Base-by-base conservation (phyloP, 2,797 vertebrate genomes). In the Onychomys torridus region DNA sequence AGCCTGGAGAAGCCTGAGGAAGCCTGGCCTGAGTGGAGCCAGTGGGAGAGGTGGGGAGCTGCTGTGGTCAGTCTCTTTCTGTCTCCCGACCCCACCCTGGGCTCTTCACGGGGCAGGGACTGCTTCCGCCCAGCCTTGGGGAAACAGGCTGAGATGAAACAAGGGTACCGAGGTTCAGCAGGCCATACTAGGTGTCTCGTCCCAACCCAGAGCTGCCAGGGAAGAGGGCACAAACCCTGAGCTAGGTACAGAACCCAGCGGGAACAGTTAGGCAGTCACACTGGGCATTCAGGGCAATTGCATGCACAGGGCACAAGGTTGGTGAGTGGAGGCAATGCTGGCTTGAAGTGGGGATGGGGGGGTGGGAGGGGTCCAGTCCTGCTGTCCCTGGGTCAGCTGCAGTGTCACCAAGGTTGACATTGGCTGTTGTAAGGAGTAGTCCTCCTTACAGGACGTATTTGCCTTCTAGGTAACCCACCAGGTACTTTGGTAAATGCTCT, bases 51-150 rank as follows among this genome's bases (percentile, higher is more conserved):
- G 49, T 19, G 12, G 25, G 0, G n/a, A 6, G 17, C 43, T 25
- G 32, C 14, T 34, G 23, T 11, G 49, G 0, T 37, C 59, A 82
- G 75, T 46, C n/a, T 12, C 12, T 1, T 34, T 14, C 2, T 0
- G 2, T 32, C 61, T 27, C 0, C 0, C 0, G 21, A 46, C 7
- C 61, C 6, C 5, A 13, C 61, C 13, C 32, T 49, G 57, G 57
- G 52, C 40, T 59, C 61, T 25, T 40, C 25, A 14, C 17, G 5
- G 29, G 52, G 10, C 90, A 5, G 34, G 77, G 23, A 32, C 92
- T 0, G 0, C 61, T 52, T 81, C 57, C 13, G 5, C 73, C 37
- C 6, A 4, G 46, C 63, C 43, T 83, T 21, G 55, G 49, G 4
- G 3, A 17, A 2, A 2, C 0, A 71, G 73, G 78, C 34, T 29